Conservation (phyloP, 2,113 vertebrate genomes). For the Sinocyclocheilus rhinocerous region DNA sequence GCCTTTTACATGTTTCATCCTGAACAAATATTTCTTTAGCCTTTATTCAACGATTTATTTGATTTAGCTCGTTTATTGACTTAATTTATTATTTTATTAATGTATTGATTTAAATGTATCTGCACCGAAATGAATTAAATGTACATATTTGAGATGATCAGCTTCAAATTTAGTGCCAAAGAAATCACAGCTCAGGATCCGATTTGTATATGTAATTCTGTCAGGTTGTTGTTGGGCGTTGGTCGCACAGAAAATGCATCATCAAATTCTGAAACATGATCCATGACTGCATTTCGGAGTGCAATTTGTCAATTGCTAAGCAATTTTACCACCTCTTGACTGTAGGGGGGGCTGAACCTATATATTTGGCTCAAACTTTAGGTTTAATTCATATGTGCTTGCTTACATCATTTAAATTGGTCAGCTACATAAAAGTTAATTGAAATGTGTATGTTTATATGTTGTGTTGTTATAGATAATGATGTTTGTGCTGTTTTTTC, state of each 20-base stretch:
- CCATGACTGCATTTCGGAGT: neutral
- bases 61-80: too few relatives aligned
- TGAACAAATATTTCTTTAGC: neutral
- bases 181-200: neutral
- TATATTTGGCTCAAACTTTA: neutral
- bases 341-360: neutral
- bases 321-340: neutral
- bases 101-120: neutral
- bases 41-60: neutral
- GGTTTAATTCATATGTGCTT: neutral
- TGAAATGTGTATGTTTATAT: neutral
- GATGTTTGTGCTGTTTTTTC: neutral
- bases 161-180: neutral
- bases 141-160: neutral
- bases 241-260: neutral
- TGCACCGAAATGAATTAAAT: neutral
- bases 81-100: neutral
- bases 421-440: neutral
- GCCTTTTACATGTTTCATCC: neutral
- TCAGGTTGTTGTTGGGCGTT: neutral
- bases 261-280: constrained; percentile 8
- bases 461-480: neutral
- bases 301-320: neutral
- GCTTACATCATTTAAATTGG: neutral
- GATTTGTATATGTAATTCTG: neutral